Evolutionary conservation across 2,113 vertebrate genomes (phyloP).

Genomic region (Ictalurus punctatus): DNA sequence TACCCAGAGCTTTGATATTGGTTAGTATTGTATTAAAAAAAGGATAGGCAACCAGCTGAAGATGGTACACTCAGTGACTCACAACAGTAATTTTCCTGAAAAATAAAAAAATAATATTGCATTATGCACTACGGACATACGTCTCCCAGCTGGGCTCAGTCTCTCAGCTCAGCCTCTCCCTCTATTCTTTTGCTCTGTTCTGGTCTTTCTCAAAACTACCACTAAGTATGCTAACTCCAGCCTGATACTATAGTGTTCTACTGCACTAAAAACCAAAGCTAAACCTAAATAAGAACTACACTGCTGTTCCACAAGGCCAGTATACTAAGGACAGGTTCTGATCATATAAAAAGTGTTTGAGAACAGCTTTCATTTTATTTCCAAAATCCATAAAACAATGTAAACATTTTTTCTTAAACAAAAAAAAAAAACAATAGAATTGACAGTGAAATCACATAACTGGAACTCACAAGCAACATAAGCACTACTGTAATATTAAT

Average conservation of each 20-base stretch:
- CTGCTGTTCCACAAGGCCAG: background rate
- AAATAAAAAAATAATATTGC: background rate
- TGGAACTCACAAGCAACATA: background rate
- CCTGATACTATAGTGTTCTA: no score
- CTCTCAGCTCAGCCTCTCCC: slow-evolving; percentile 22
- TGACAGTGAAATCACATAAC: background rate
- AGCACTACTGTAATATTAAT: background rate
- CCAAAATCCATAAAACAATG: background rate
- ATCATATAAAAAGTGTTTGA: background rate
- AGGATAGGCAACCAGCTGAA: background rate
- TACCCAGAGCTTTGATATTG: background rate
- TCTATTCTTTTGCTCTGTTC: background rate
- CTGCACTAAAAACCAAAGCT: background rate
- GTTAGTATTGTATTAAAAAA: background rate
- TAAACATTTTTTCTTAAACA: background rate
- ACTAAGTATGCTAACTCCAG: background rate
- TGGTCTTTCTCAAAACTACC: background rate
- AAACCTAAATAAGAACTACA: background rate
- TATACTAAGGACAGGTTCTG: background rate
- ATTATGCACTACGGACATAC: background rate
- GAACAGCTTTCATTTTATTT: slow-evolving; percentile 11
- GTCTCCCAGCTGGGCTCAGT: background rate
- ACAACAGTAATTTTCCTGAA: background rate
- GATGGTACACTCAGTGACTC: background rate
- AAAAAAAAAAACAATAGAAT: background rate